These are phyloP conservation scores for Zenarchopterus dispar DNA, from an alignment of 2,797 vertebrate species.

Conservation along the genomic window DNA sequence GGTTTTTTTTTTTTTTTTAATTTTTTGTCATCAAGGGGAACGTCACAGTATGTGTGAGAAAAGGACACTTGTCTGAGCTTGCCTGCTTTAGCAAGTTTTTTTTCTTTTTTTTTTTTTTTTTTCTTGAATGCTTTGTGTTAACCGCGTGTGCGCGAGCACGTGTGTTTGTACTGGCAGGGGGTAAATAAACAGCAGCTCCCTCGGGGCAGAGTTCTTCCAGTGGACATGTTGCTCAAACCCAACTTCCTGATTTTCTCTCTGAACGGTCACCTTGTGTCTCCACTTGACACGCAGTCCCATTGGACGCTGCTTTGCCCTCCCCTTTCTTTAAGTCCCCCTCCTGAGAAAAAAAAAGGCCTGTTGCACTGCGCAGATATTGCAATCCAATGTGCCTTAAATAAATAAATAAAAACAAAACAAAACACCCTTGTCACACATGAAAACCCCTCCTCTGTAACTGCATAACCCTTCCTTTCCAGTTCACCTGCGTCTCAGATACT, in stretches of 20 bases:
- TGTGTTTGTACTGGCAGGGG: constrained; percentile 28
- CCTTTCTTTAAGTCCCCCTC: not conserved
- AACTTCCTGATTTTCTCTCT: constrained; percentile 77
- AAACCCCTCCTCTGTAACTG: not conserved
- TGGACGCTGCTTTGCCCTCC: constrained; percentile 20
- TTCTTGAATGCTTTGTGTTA: constrained; percentile 42
- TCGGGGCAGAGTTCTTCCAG: constrained; percentile 59
- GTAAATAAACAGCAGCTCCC: constrained; percentile 62
- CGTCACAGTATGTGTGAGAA: constrained; percentile 40
- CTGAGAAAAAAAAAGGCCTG: no score
- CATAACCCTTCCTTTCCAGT: constrained; percentile 26
- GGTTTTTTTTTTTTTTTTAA: no score
- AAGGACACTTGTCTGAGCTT: constrained; percentile 48
- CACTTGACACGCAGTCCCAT: constrained; percentile 33
- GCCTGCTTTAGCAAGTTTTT: constrained; percentile 41
- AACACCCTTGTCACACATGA: not conserved
- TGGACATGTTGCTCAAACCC: constrained; percentile 60
- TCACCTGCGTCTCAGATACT: constrained; percentile 28
- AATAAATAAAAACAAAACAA: no score
- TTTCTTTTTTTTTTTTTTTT: constrained; percentile 26
- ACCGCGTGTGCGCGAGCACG: constrained; percentile 5
- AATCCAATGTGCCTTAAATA: no score
- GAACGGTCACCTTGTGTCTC: constrained; percentile 50
- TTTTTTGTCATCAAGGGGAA: constrained; percentile 54
- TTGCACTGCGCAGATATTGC: no score